Evolutionary conservation across 1,140 invertebrate genomes (phyloP), one percentile per base, ranked within the genome.

Genomic region (Gonioctena quinquepunctata): DNA sequence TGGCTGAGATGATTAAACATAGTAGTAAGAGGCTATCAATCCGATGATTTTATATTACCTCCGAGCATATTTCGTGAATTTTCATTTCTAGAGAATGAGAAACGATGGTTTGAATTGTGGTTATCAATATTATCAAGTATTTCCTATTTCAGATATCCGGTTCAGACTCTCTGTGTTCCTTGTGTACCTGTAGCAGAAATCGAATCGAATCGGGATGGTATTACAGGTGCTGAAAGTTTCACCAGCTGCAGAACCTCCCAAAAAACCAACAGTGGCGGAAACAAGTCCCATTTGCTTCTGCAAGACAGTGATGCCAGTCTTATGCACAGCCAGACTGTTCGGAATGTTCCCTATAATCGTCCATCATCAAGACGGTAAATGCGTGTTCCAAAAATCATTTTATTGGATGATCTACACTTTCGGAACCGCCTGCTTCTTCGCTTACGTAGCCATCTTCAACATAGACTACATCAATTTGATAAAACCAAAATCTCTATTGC

Each of bases 321-420:
- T 80, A 42, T 19, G 16, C 1, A 7, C 76, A n/a, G 69, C 69
- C 19, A 66, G 71, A 50, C 4, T 78, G 0, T 73, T 74, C 8
- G 79, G 79, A 3, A 69, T 81, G 19, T 74, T 78, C 4, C 77
- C 79, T 59, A 69, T 80, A 3, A 69, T 65, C 0, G 61, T 49
- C 16, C 64, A 16, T 1, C 72, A 74, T 23, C 42, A 75, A 2
- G 54, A 67, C 8, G 63, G 54, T n/a, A 62, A 71, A 27, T 81
- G 78, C 52, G 25, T 62, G 0, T 81, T 73, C 66, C 16, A 23
- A 19, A 73, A 52, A 52, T 78, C 73, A 0, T 60, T 69, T 33
- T 22, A 66, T 42, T 81, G 74, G 76, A 60, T 76, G 21, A 13
- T 61, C 6, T 74, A 75, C 54, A 72, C 76, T 1, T 16, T 70